Percentiles rank a stretch among this genome's conserved stretches.
phyloP scores from a whole-genome alignment of 1,140 invertebrate species.

The Trachymyrmex cornetzi region DNA sequence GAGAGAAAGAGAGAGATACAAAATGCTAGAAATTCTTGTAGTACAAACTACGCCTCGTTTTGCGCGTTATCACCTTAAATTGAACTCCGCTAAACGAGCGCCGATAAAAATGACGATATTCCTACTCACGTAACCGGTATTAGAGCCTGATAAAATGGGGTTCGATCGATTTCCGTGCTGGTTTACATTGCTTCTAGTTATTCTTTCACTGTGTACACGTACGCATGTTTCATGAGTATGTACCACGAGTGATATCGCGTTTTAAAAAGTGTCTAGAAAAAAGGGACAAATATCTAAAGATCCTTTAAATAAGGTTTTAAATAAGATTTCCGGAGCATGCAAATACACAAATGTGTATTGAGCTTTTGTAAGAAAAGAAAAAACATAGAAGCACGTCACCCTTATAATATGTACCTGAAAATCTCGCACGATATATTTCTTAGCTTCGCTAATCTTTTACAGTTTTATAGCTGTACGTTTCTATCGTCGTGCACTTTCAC shows the following conservation, averaged over 20 bases:
- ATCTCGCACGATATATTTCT: not conserved
- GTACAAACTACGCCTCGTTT: not conserved
- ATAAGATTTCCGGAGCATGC: not conserved
- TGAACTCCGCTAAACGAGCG: not conserved
- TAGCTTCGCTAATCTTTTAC: not conserved
- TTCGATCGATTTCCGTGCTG: conserved; percentile 22
- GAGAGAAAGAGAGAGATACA: too few relatives aligned
- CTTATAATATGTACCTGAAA: not conserved
- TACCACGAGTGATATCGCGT: not conserved
- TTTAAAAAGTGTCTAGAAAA: not conserved
- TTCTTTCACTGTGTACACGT: not conserved
- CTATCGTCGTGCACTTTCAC: conserved; percentile 4
- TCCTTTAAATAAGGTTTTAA: not conserved
- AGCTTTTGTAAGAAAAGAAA: not conserved
- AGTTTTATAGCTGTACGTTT: not conserved
- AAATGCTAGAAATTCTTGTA: not conserved
- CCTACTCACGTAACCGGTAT: conserved; percentile 15
- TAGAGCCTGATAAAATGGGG: not conserved
- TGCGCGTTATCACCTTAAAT: not conserved
- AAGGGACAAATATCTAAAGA: not conserved
- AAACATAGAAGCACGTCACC: not conserved
- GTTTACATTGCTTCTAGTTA: not conserved
- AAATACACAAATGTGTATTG: too few relatives aligned
- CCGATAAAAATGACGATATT: conserved; percentile 41
- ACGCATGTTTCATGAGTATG: not conserved